Evolutionary conservation across 2,888 invertebrate genomes (phyloP).

Genomic region (Dicranocentrus wangi): DNA sequence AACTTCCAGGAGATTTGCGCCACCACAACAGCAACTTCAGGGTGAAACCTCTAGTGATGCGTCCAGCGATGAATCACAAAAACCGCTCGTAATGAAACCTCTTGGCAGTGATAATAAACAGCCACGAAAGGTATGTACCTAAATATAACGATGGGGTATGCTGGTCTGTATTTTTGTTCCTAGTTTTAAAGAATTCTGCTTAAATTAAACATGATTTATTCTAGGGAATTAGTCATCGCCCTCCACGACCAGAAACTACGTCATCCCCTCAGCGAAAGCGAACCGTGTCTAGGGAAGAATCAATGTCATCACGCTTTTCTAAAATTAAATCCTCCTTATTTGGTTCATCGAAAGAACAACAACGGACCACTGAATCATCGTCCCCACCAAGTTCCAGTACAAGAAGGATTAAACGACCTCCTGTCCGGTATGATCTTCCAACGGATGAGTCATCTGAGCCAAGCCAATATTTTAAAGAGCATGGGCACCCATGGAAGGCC

Average conservation of each 20-base stretch:
- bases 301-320: conserved; percentile 66
- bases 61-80: conserved; percentile 72
- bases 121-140: conserved; percentile 53
- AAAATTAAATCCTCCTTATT: conserved; percentile 67
- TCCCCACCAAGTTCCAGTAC: background rate
- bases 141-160: background rate
- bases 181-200: background rate
- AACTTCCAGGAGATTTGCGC: conserved; percentile 40
- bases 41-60: conserved; percentile 69
- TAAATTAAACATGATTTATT: background rate
- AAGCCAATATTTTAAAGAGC: conserved; percentile 69
- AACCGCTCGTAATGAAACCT: conserved; percentile 68
- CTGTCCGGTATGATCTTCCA: conserved; percentile 67
- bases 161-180: conserved; percentile 7
- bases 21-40: conserved; percentile 21
- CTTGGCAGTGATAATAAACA: conserved; percentile 59
- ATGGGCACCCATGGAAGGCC: conserved; percentile 70
- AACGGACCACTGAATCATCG: conserved; percentile 19
- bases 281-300: conserved; percentile 60
- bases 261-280: conserved; percentile 65
- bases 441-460: conserved; percentile 71
- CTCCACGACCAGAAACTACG: conserved; percentile 52
- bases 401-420: conserved; percentile 31
- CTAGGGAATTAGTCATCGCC: conserved; percentile 52
- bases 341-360: conserved; percentile 56